Evolutionary conservation across 92 coral and sea anemone genomes (phyloP), one percentile per base, ranked within the genome.

Genomic region (Plumapathes pennacea): DNA sequence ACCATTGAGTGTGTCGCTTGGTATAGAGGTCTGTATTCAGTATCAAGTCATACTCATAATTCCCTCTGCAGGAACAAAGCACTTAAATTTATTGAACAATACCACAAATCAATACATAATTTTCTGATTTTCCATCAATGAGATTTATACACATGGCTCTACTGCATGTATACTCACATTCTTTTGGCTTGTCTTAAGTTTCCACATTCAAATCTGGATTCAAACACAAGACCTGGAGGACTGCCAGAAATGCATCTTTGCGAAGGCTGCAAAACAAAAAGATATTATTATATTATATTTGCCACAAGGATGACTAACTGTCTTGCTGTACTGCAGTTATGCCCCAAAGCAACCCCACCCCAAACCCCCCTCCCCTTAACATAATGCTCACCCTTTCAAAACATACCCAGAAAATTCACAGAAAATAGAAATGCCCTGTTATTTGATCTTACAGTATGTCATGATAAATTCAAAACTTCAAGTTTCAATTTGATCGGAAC

Each of bases 1-100:
- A 88, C 98, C 98, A 92, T 25, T 92, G 98, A 15, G 85, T 92
- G 78, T 92, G 98, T 46, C 98, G 67, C 27, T 77, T 92, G 48
- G 94, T 92, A 74, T 92, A 92, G 5, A 92, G 76, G 59, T 92
- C 98, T 23, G 82, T 80, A 31, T 72, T 80, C 33, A 88, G 72
- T 4, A 92, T 80, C 44, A 92, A 69, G 46, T 92, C 96, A 49
- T 92, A 92, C 48, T 92, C 98, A 70, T 71, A 92, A 20, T 67
- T 85, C 41, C 98, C 98, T 25, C 98, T 92, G 44, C 25, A 69
- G 57, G 27, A 31, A 30, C 51, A 26, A 48, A 28, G 38, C 17
- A 9, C 9, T 8, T 34, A 8, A 34, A 8, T 34, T 34, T 34
- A 34, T n/a, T 34, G 9, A 34, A 34, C 40, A 8, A 34, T 34